These are phyloP conservation scores for Aurelia aurita DNA, from an alignment of 30 jellyfish, hydroid and myxozoan genomes.

Conservation along the genomic window DNA sequence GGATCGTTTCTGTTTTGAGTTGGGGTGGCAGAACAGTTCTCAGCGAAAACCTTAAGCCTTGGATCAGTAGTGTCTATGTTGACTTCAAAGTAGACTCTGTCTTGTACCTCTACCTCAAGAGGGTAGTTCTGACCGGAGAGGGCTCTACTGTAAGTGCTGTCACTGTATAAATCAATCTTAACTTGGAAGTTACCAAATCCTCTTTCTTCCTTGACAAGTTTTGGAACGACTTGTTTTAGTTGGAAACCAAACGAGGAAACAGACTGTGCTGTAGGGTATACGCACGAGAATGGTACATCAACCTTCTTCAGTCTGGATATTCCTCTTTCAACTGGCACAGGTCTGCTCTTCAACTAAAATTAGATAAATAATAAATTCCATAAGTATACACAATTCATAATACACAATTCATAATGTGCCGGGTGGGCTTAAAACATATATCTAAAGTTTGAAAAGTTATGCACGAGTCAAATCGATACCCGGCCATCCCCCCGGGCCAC, in stretches of 20 bases:
- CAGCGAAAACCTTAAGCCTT: conserved; percentile 76
- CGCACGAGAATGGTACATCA: conserved; percentile 84
- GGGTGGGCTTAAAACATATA: too few species aligned
- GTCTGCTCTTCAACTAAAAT: conserved; percentile 57
- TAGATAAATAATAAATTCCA: not conserved
- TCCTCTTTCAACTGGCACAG: conserved; percentile 40
- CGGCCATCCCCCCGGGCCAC: too few species aligned
- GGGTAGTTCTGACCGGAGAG: conserved; percentile 57
- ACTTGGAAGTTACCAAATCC: conserved; percentile 82
- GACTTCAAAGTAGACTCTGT: conserved; percentile 81
- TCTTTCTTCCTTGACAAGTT: conserved; percentile 74
- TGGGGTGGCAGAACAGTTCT: conserved; percentile 90
- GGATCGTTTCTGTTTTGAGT: conserved; percentile 62
- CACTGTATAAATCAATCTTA: conserved; percentile 54
- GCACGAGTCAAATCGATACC: too few species aligned
- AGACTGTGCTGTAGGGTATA: conserved; percentile 77
- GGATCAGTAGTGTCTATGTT: conserved; percentile 76
- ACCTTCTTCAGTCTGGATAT: conserved; percentile 60
- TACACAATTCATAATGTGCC: too few species aligned
- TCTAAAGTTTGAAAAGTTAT: too few species aligned
- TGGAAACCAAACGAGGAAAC: conserved; percentile 86
- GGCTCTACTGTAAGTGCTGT: conserved; percentile 54
- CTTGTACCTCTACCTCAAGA: conserved; percentile 76
- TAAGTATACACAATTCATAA: too few species aligned
- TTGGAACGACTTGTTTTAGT: conserved; percentile 66